Evolutionary conservation across 92 coral and sea anemone species (phyloP), one percentile per base, ranked within the genome.

Genomic region (Epizoanthus fatuus): DNA sequence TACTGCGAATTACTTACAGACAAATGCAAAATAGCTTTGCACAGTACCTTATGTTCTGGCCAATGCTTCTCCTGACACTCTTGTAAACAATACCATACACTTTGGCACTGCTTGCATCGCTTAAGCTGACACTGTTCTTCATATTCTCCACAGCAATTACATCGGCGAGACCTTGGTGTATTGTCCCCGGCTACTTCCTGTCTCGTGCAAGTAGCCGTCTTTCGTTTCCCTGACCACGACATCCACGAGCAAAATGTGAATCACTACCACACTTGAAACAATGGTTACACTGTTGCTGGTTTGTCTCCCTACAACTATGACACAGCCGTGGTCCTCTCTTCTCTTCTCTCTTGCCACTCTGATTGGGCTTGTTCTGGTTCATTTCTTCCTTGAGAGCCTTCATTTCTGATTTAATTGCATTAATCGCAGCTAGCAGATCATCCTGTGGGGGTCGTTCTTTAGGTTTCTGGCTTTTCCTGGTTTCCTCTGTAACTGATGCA

Each of bases 181-280:
- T 56, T 19, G 62, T 57, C 70, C 40, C 51, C 69, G 88, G 86
- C 87, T 92, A 92, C 90, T 88, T 80, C 80, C 81, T 72, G 79
- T 81, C 95, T 86, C 81, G 35, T 79, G 62, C 17, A 77, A 74
- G 89, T 65, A 78, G 88, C 67, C 86, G 87, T 20, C 44, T 78
- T 17, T 45, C 79, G 91, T 83, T 87, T 87, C 80, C 84, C 68
- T 87, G 69, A 7, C 32, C 17, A 54, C 88, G 84, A 84, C 96
- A 86, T 20, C 89, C 91, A 17, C 57, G 59, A 40, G 91, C 91
- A 71, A 65, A 83, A 62, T 87, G 93, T 49, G 72, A 83, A 55
- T 86, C 92, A 56, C 90, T 80, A 5, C 93, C 96, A 84, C 96
- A 93, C 77, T 76, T 90, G 60, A 93, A 93, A 38, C 93, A 93